Conservation (phyloP, 2,888 invertebrate species). For the Leptinotarsa haldemani region DNA sequence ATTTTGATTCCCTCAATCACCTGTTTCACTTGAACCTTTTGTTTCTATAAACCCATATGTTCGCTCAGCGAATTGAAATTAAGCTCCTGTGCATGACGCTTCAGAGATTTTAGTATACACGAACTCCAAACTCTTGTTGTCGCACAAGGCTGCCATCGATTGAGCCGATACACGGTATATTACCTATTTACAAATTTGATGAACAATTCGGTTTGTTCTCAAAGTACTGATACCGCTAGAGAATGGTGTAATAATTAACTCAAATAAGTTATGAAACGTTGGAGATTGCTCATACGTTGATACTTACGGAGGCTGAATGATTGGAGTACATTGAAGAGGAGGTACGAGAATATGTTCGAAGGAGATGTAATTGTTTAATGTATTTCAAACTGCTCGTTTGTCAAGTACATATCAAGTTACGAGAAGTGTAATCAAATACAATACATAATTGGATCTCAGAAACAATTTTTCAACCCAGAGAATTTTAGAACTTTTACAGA, state of each 20-base stretch:
- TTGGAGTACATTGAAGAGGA: not conserved
- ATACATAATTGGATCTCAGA: no score
- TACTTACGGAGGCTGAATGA: not conserved
- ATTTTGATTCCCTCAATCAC: not conserved
- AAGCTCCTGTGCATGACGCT: conserved; percentile 1
- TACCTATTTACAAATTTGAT: conserved; percentile 38
- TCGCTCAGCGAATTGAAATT: not conserved
- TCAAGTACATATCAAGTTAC: not conserved
- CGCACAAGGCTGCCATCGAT: conserved; percentile 12
- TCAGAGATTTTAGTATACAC: conserved; percentile 13
- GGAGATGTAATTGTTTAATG: not conserved
- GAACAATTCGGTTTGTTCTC: conserved; percentile 47
- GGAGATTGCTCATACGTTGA: conserved; percentile 34
- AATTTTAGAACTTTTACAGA: no score
- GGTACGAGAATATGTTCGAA: no score
- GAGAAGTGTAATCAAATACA: not conserved
- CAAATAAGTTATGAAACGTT: conserved; percentile 42
- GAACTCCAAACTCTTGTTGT: conserved; percentile 20
- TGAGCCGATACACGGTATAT: conserved; percentile 18
- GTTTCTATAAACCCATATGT: conserved; percentile 19
- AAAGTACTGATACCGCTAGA: conserved; percentile 46
- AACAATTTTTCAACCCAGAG: no score
- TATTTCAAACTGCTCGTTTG: not conserved
- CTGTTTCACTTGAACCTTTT: conserved; percentile 6
- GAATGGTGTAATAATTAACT: conserved; percentile 43